Evolutionary conservation across 2,888 invertebrate species (phyloP), one percentile per base, ranked within the genome.

Genomic region (Fragum fragum): DNA sequence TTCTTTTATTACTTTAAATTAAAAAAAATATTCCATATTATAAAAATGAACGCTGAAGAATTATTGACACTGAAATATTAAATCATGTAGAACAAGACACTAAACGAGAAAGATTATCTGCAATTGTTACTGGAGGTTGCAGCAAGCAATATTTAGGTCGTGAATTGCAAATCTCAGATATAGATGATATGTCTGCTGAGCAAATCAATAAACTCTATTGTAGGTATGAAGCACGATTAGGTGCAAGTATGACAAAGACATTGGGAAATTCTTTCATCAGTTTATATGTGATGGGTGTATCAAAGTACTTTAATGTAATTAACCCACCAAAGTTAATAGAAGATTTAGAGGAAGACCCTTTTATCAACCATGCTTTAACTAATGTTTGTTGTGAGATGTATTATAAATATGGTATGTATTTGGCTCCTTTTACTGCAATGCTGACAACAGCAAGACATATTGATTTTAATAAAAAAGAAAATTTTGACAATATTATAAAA

Each of bases 231-330:
- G 81, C 81, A 29, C 26, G 81, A 66, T 59, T 81, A 7, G 73
- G 73, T 39, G 77, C 77, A 52, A 77, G 73, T 73, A 81, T 81
- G 81, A 77, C 77, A 23, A 81, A 81, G 66, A 77, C 81, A 63
- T 72, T 83, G 32, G 83, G 79, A 11, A 73, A 79, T 32, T 79
- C 76, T 55, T 70, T 73, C 36, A 79, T 83, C 32, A 79, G 61
- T 23, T 63, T 79, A 32, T 83, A 83, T 73, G 79, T 73, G 23
- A 69, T 82, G 55, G 78, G 77, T 74, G 74, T 81, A 47, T 77
- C 80, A 57, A 76, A 71, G n/a, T 75, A 71, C 63, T 80, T 72
- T 42, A 69, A 78, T 28, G 70, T 74, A 28, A 32, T 32, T 36
- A 52, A 82, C 39, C 82, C 82, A 75, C 78, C 75, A 61, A 78